These are phyloP conservation scores for Pteromalus puparum DNA, from an alignment of 1,140 invertebrate species.

Conservation along the genomic window DNA sequence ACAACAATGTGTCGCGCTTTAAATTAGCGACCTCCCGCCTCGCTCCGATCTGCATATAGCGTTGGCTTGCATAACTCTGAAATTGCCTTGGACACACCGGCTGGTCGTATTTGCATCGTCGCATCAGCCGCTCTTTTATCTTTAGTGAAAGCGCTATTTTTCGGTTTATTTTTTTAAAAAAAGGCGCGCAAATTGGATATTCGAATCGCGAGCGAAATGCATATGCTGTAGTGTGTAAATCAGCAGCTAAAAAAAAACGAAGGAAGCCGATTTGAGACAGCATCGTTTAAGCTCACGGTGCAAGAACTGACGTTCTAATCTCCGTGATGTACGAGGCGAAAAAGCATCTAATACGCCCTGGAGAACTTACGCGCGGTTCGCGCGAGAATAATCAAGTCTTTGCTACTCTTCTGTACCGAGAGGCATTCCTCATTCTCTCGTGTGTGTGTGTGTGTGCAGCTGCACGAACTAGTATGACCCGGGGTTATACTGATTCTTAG, in stretches of 20 bases:
- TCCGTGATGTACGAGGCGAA: constrained; percentile 33
- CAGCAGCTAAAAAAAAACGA: constrained; percentile 49
- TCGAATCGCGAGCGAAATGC: no score
- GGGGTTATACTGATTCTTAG: constrained; percentile 14
- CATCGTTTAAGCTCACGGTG: not conserved
- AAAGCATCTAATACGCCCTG: constrained; percentile 9
- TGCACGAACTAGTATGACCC: not conserved
- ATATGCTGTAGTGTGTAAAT: constrained; percentile 25
- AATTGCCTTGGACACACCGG: constrained; percentile 44
- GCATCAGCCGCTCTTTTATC: constrained; percentile 44
- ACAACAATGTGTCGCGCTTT: constrained; percentile 58
- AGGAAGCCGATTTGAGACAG: constrained; percentile 8
- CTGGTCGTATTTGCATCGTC: constrained; percentile 34
- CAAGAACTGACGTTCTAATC: constrained; percentile 34
- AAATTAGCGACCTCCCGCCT: constrained; percentile 59
- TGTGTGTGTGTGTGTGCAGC: not conserved
- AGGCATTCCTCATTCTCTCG: not conserved
- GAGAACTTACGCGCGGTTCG: not conserved
- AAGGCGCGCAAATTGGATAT: not conserved
- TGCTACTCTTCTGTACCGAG: not conserved
- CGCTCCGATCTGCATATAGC: constrained; percentile 60
- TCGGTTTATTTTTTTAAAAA: no score
- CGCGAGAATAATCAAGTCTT: constrained; percentile 20
- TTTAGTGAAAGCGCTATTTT: not conserved
- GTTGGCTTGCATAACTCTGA: constrained; percentile 52